Base-by-base conservation (phyloP, 2,888 invertebrate genomes). In the Catocala fraxini region DNA sequence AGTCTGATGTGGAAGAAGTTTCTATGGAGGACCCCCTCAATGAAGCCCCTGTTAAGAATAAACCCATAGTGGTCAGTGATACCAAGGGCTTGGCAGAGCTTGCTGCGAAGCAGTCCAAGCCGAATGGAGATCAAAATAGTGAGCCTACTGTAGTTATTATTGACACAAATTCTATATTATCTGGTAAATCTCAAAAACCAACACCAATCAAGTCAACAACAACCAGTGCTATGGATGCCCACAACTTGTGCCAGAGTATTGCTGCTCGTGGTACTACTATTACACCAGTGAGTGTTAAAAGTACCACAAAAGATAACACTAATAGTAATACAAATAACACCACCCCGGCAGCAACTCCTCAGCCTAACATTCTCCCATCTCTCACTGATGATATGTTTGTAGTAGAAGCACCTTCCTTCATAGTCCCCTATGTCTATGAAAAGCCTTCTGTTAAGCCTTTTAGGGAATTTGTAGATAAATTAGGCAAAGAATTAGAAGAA, bases 321-420 rank as follows among this genome's bases (percentile, higher is more conserved):
- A 51, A 25, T 25, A 48, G 43, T 46, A 75, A 69, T 13, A 73
- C 72, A 48, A 77, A 66, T 13, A 80, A 64, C 56, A 79, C 54
- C 51, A 56, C 80, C 11, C 79, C 84, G 34, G 66, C 82, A 47
- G 63, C 81, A 49, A 63, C 81, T 48, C 78, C 90, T 13, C 91
- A 89, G 74, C 88, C 91, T 47, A 92, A 88, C 62, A 93, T 98
- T 71, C 89, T 98, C 79, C 98, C 98, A 12, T 97, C 97, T 11
- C 90, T 98, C 25, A 98, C 98, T 43, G 98, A 98, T 89, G 98
- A 98, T 78, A 98, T 98, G 97, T 98, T 97, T 91, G 98, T 98
- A 33, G 97, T 98, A 33, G 98, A 98, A 91, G 98, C 98, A 35
- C 98, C 98, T 9, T 98, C 98, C 43, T 98, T 98, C 84, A 98